phyloP scores from a whole-genome alignment of 2,797 vertebrate genomes.

The Gymnopithys bicolor region DNA sequence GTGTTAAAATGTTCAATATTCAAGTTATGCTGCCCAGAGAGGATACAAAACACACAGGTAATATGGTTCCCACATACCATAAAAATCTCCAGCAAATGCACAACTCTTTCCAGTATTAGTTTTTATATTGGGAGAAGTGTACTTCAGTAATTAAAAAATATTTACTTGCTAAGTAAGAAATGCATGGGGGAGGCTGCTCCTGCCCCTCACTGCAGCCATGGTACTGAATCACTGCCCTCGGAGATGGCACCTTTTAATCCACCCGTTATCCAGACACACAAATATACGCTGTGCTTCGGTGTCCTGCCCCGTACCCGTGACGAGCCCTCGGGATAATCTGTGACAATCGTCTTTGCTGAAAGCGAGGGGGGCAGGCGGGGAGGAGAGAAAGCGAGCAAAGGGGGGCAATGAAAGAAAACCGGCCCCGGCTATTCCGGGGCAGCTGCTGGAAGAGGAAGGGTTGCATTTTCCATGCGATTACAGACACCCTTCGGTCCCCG shows the following conservation, averaged over 20 bases:
- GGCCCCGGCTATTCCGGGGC: not conserved
- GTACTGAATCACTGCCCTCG: not conserved
- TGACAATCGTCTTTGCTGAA: conserved; percentile 26
- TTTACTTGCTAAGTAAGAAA: not conserved
- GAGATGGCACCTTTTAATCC: not conserved
- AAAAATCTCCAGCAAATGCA: not conserved
- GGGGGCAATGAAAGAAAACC: not conserved
- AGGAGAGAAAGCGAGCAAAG: conserved; percentile 4
- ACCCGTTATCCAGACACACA: not conserved
- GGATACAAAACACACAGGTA: not conserved
- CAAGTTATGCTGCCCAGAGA: not conserved
- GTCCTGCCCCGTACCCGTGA: not conserved
- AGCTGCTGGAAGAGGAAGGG: conserved; percentile 9
- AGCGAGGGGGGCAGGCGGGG: not conserved
- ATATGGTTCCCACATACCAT: not conserved
- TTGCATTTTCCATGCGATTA: not conserved
- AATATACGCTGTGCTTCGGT: not conserved
- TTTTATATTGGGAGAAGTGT: not conserved
- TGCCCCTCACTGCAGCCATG: not conserved
- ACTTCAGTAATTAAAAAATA: not conserved
- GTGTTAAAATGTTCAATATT: not conserved
- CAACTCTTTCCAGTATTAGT: not conserved
- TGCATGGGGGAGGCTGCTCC: not conserved
- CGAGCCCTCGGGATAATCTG: not conserved
- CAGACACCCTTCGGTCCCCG: not conserved